Percentiles rank a stretch among this genome's conserved stretches.
phyloP scores from a whole-genome alignment of 2,888 invertebrate species.

The Acheta domesticus region DNA sequence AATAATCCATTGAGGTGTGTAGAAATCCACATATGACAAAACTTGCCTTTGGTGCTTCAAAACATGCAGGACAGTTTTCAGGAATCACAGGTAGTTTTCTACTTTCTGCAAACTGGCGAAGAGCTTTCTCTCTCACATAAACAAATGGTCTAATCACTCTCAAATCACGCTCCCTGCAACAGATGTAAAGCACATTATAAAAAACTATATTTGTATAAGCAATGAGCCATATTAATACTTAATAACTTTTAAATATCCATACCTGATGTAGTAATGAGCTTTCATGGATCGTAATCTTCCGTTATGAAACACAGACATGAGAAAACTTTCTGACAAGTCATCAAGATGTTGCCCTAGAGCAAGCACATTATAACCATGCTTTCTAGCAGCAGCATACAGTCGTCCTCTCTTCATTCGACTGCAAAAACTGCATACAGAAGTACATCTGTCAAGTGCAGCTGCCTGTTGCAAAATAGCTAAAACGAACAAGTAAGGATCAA shows the following conservation, averaged over 20 bases:
- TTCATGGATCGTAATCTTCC: constrained; percentile 76
- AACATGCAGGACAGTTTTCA: constrained; percentile 56
- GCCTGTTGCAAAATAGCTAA: constrained; percentile 55
- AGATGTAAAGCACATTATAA: constrained; percentile 31
- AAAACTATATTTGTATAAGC: neutral
- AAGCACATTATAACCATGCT: constrained; percentile 79
- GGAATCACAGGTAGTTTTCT: constrained; percentile 69
- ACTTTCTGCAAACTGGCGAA: constrained; percentile 70
- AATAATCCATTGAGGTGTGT: no score
- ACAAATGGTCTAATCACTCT: constrained; percentile 83
- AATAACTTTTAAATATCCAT: constrained; percentile 39
- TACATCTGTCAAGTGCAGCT: constrained; percentile 45
- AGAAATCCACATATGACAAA: no score
- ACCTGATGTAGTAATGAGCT: constrained; percentile 73
- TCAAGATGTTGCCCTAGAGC: constrained; percentile 84
- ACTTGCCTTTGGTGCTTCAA: constrained; percentile 53
- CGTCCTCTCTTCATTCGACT: constrained; percentile 68
- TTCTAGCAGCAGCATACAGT: constrained; percentile 69
- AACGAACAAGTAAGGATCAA: constrained; percentile 35
- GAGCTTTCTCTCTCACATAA: constrained; percentile 73
- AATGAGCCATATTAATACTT: neutral
- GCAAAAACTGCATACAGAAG: constrained; percentile 67
- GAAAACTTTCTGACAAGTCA: constrained; percentile 76
- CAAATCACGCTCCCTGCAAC: constrained; percentile 69
- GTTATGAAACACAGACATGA: constrained; percentile 76